These are phyloP conservation scores for Tinea pellionella DNA, from an alignment of 2,888 invertebrate genomes.

Conservation along the genomic window DNA sequence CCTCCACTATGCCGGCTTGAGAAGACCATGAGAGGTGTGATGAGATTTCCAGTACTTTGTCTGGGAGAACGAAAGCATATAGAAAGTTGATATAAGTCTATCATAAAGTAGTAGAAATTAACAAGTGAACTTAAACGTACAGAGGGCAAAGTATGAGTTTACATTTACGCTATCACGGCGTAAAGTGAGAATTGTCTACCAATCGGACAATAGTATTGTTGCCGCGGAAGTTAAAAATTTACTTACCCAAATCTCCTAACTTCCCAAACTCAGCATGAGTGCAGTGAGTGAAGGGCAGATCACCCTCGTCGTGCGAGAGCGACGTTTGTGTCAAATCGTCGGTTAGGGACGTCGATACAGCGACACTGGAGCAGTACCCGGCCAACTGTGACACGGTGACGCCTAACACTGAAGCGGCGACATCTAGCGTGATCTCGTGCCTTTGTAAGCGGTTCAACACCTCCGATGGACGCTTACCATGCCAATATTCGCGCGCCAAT, in stretches of 20 bases:
- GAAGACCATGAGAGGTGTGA: no score
- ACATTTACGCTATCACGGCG: no score
- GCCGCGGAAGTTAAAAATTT: no score
- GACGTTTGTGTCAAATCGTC: neutral
- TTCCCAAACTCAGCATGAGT: neutral
- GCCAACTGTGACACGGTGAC: slow-evolving; percentile 81
- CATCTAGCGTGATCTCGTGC: slow-evolving; percentile 77
- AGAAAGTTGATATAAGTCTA: no score
- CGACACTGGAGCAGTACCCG: slow-evolving; percentile 25
- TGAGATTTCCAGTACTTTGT: no score
- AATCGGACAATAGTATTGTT: no score
- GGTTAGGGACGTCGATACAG: neutral
- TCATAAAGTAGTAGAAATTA: no score
- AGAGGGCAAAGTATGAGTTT: no score
- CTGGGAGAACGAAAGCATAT: no score
- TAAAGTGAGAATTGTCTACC: no score
- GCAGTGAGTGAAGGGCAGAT: neutral
- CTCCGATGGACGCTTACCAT: slow-evolving; percentile 80
- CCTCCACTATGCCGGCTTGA: no score
- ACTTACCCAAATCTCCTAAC: neutral
- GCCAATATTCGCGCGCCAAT: slow-evolving; percentile 77
- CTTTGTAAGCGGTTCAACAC: slow-evolving; percentile 77
- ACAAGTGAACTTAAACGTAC: no score
- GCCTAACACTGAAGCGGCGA: slow-evolving; percentile 80
- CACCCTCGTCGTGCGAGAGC: neutral